Evolutionary conservation across 2,888 invertebrate genomes (phyloP), one percentile per base, ranked within the genome.

Genomic region (Frankliniella fusca): DNA sequence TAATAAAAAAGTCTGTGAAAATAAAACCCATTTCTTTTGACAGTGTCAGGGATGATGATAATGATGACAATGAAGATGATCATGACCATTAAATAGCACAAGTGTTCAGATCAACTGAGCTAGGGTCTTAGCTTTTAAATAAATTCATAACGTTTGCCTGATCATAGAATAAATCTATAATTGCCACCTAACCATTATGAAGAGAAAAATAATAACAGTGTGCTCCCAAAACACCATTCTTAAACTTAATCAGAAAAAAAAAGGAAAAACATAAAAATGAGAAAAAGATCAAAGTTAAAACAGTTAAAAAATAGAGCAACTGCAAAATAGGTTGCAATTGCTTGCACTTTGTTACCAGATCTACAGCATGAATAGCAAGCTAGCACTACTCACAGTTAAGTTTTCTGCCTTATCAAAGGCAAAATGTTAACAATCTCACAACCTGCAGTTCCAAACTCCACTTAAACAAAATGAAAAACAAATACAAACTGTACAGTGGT

Each of bases 231-330:
- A 38, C 3, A 38, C 38, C 38, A 38, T 38, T 38, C n/a, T 20
- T 20, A 61, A 18, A 15, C n/a, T 61, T 15, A 15, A 61, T 18
- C 61, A 20, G 18, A 61, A 61, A 18, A 12, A 2, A 5, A 54
- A 15, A 9, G 12, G 61, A 61, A 61, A 20, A 61, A n/a, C 11
- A 61, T 7, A 0, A 61, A 61, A 61, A 61, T 18, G 61, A 15
- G 0, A 61, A n/a, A 61, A 54, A 54, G 54, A 12, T 54, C 15
- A 54, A 61, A n/a, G 18, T 61, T 20, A 15, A 61, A 15, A 61
- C 61, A 61, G n/a, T 61, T 61, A n/a, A 61, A 61, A 61, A 61
- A 61, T 61, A 61, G 61, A 61, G n/a, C 18, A n/a, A 61, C 61
- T 18, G 20, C 18, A 61, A 61, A 61, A 61, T 61, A n/a, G 10